Percentiles rank a stretch among this genome's conserved stretches.
phyloP scores from a whole-genome alignment of 1,140 invertebrate genomes.

The Hermetia illucens region DNA sequence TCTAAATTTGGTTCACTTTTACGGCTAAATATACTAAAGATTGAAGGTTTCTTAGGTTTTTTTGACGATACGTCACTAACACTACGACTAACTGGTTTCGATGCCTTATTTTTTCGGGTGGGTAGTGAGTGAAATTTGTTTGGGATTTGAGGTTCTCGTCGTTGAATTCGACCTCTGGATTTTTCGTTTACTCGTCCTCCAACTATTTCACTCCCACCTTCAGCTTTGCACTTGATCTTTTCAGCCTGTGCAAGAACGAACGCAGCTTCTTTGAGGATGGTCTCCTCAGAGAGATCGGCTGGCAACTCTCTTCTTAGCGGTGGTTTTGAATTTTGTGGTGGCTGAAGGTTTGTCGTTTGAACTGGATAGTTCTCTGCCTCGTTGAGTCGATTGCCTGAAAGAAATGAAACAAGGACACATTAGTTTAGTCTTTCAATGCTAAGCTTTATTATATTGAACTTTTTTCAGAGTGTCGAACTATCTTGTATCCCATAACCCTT shows the following conservation, averaged over 20 bases:
- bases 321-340: conserved; percentile 7
- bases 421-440: too few relatives aligned
- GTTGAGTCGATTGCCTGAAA: conserved; percentile 21
- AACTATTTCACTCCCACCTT: conserved; percentile 25
- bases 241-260: conserved; percentile 26
- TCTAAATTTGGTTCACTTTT: conserved; percentile 23
- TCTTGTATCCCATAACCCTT: too few relatives aligned
- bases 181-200: conserved; percentile 15
- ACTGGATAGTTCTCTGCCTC: conserved; percentile 18
- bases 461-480: too few relatives aligned
- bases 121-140: conserved; percentile 26
- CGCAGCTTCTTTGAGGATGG: conserved; percentile 27
- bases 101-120: conserved; percentile 19
- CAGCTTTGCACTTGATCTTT: conserved; percentile 25
- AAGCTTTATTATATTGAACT: too few relatives aligned
- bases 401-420: conserved; percentile 2
- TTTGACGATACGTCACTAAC: conserved; percentile 38
- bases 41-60: conserved; percentile 32
- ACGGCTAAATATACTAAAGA: conserved; percentile 42
- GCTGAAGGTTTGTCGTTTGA: conserved; percentile 16
- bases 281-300: conserved; percentile 22
- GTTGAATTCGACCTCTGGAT: conserved; percentile 25
- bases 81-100: conserved; percentile 27
- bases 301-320: conserved; percentile 15
- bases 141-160: conserved; percentile 3